Evolutionary conservation across 2,113 vertebrate species (phyloP).

Genomic region (Chionis minor): DNA sequence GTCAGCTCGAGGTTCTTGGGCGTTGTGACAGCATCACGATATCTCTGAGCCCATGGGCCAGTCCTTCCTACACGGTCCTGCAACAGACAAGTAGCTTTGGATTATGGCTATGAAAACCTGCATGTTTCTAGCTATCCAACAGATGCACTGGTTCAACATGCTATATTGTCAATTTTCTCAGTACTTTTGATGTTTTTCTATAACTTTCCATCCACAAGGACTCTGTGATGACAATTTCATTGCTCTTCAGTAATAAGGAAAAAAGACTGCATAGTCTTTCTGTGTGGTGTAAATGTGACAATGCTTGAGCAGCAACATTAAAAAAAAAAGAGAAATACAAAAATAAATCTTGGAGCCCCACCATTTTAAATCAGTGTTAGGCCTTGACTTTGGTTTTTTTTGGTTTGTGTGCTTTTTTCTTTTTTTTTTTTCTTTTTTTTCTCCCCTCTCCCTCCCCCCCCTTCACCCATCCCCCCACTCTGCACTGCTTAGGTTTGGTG

Average conservation of each 20-base stretch:
- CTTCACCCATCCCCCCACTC: no score
- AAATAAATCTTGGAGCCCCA: neutral
- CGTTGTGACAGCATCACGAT: fast-evolving
- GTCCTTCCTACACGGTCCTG: neutral
- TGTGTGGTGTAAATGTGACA: neutral
- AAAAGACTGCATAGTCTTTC: neutral
- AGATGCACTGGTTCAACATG: neutral
- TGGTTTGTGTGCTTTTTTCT: no score
- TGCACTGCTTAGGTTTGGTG: neutral
- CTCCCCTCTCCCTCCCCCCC: no score
- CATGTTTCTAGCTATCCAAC: neutral
- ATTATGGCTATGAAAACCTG: neutral
- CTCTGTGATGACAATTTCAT: neutral
- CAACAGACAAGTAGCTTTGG: neutral
- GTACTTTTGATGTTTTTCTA: neutral
- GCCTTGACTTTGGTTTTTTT: neutral
- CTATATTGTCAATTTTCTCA: neutral
- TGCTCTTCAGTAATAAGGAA: neutral
- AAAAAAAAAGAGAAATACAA: neutral
- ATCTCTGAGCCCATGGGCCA: neutral
- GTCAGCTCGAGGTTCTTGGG: neutral
- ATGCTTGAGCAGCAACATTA: neutral
- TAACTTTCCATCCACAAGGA: neutral
- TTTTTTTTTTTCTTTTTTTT: no score
- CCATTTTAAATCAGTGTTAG: neutral